Percentiles rank a stretch among this genome's conserved stretches.
Evolutionary conservation across 2,113 vertebrate species (phyloP).

Genomic region (Thinocorus orbignyianus): DNA sequence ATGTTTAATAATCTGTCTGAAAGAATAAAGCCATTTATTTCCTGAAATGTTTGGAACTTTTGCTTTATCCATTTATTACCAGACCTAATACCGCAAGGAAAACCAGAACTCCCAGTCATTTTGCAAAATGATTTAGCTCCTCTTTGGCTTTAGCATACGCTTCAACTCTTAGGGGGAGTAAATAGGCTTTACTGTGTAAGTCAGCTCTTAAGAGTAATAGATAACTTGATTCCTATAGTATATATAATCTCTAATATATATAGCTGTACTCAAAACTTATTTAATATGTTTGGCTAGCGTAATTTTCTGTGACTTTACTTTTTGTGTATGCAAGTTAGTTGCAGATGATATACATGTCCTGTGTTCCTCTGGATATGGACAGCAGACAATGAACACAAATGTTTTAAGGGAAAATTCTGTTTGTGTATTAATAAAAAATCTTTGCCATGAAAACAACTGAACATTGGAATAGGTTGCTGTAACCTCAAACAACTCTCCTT

Average conservation of each 20-base stretch:
- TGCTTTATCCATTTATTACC: neutral
- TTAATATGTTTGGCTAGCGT: neutral
- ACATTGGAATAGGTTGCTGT: neutral
- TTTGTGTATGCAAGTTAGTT: neutral
- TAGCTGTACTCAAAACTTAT: neutral
- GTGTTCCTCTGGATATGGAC: fast-evolving
- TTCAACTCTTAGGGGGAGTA: neutral
- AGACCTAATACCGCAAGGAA: neutral
- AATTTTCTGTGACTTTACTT: neutral
- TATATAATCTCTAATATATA: neutral
- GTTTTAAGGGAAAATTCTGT: neutral
- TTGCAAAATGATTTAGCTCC: neutral
- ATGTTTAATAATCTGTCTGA: neutral
- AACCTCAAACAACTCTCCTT: neutral
- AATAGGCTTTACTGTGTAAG: neutral
- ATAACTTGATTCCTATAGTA: neutral
- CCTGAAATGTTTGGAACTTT: neutral
- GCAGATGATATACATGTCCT: neutral
- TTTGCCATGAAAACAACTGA: neutral
- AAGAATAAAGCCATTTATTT: neutral
- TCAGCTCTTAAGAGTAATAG: neutral
- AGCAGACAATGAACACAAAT: neutral
- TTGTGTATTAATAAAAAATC: neutral
- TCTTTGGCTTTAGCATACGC: neutral
- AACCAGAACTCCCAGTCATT: neutral